These are phyloP conservation scores for Coturnix japonica DNA, from an alignment of 2,113 vertebrate species.

Conservation along the genomic window DNA sequence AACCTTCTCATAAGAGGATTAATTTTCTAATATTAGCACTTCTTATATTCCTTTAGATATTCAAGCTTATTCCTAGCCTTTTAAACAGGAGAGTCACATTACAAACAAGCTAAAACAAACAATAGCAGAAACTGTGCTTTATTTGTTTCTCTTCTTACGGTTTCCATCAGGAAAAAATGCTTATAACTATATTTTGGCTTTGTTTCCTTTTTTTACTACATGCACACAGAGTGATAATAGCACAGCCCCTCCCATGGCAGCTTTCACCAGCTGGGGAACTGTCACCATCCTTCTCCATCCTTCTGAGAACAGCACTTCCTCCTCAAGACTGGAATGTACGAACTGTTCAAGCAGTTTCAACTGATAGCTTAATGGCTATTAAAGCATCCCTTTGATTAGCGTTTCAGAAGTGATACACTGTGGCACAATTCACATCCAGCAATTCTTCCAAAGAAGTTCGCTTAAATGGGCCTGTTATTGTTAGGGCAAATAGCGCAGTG, in stretches of 20 bases:
- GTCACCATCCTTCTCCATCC: background rate
- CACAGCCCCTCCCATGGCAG: background rate
- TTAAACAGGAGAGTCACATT: background rate
- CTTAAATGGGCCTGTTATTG: constrained; percentile 16
- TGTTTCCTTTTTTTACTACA: background rate
- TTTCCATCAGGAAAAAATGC: background rate
- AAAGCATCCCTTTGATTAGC: background rate
- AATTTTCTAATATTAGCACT: background rate
- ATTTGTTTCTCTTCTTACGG: background rate
- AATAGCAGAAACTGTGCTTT: background rate
- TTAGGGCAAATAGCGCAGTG: background rate
- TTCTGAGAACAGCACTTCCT: background rate
- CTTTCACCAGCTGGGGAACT: background rate
- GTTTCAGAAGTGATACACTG: background rate
- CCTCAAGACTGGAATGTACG: background rate
- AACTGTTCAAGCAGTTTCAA: background rate
- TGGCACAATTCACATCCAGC: background rate
- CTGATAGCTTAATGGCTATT: background rate
- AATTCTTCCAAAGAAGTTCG: constrained; percentile 8
- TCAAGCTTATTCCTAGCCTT: background rate
- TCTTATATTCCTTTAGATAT: background rate
- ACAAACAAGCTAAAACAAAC: background rate
- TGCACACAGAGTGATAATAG: background rate
- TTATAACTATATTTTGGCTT: background rate
- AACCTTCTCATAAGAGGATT: background rate